phyloP scores from a whole-genome alignment of 1,140 invertebrate species.

The Glomeris maerens region DNA sequence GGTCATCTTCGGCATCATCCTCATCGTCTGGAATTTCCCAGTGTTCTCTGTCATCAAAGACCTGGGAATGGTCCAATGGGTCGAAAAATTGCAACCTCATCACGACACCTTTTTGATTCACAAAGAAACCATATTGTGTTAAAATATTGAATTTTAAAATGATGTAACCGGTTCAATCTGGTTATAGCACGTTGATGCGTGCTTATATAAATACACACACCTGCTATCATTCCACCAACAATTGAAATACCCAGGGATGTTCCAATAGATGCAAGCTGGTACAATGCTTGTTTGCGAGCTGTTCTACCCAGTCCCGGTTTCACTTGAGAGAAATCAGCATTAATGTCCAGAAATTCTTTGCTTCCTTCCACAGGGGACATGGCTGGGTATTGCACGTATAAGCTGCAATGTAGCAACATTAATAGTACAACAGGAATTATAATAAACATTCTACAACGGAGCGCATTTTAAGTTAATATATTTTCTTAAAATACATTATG shows the following conservation, averaged over 20 bases:
- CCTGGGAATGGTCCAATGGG: constrained; percentile 18
- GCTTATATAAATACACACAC: constrained; percentile 33
- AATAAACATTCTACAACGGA: neutral
- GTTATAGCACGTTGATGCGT: neutral
- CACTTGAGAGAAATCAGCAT: constrained; percentile 19
- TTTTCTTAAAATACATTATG: no score
- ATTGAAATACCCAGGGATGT: constrained; percentile 55
- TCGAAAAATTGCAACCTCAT: constrained; percentile 19
- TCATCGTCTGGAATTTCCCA: constrained; percentile 25
- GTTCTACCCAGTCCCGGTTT: constrained; percentile 42
- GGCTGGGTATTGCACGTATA: constrained; percentile 38
- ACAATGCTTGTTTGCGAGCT: constrained; percentile 53
- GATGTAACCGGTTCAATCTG: neutral
- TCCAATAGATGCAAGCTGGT: constrained; percentile 56
- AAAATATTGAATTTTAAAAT: neutral
- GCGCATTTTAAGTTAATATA: no score
- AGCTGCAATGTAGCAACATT: no score
- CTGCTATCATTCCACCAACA: constrained; percentile 61
- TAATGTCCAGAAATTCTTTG: constrained; percentile 23
- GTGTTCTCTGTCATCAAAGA: constrained; percentile 25
- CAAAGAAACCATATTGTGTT: neutral
- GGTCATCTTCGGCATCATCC: no score
- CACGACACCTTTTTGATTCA: constrained; percentile 20
- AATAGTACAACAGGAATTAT: neutral
- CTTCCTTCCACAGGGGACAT: constrained; percentile 31